Evolutionary conservation across 2,888 invertebrate genomes (phyloP).

Genomic region (Coenonympha glycerion): DNA sequence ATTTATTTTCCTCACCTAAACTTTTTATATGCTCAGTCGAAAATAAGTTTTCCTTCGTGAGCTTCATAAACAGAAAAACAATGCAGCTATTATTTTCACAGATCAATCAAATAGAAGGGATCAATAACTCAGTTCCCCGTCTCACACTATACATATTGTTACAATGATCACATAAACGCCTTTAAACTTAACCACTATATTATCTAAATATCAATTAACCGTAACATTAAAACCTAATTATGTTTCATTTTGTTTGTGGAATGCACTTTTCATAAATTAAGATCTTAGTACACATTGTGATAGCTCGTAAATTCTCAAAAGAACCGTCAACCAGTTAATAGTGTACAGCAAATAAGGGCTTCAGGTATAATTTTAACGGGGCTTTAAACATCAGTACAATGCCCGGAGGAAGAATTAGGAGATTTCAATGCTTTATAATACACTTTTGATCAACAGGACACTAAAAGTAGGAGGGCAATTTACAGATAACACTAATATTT

Average conservation of each 20-base stretch:
- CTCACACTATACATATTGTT: constrained; percentile 38
- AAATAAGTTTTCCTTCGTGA: background rate
- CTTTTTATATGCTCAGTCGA: background rate
- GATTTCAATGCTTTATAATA: constrained; percentile 70
- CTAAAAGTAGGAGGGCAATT: constrained; percentile 57
- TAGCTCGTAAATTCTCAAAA: too few relatives aligned
- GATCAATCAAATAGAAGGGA: background rate
- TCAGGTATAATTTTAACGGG: constrained; percentile 40
- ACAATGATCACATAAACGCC: constrained; percentile 69
- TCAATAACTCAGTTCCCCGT: background rate
- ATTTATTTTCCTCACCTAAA: background rate
- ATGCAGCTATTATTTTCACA: background rate
- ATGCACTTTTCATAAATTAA: constrained; percentile 68
- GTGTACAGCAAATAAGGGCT: too few relatives aligned
- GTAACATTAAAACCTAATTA: constrained; percentile 58
- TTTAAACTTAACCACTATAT: constrained; percentile 60
- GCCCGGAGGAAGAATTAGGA: constrained; percentile 55
- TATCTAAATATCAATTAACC: constrained; percentile 49
- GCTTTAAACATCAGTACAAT: constrained; percentile 67
- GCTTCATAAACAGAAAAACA: background rate
- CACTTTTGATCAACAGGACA: constrained; percentile 47
- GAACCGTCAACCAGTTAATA: too few relatives aligned
- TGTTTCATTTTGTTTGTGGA: constrained; percentile 67
- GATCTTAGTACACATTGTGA: constrained; percentile 54
- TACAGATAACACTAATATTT: constrained; percentile 73